phyloP scores from a whole-genome alignment of 2,797 vertebrate genomes.

The Gobionotothen gibberifrons region DNA sequence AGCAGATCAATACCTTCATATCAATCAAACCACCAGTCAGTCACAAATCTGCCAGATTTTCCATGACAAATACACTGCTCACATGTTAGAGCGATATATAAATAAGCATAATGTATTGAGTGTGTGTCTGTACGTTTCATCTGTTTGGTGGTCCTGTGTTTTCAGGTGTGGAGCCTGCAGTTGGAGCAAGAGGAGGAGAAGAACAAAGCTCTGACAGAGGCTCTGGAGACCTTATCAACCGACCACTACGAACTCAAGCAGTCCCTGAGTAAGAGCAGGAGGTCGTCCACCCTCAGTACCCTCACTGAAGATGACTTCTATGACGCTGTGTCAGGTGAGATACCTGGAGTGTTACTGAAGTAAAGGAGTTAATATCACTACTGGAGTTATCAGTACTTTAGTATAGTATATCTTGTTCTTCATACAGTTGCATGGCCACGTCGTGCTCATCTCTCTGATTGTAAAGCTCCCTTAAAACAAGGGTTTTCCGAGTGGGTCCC shows the following conservation, averaged over 20 bases:
- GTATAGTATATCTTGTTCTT: background rate
- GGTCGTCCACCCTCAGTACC: conserved; percentile 81
- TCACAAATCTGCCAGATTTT: conserved; percentile 7
- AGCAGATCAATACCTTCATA: conserved; percentile 30
- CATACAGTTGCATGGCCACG: background rate
- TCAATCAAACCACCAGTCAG: conserved; percentile 32
- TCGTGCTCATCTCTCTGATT: background rate
- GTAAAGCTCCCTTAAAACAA: background rate
- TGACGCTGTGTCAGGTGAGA: conserved; percentile 92
- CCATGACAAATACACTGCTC: background rate
- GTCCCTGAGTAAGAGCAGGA: conserved; percentile 82
- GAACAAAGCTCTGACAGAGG: conserved; percentile 92
- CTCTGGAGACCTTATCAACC: conserved; percentile 89
- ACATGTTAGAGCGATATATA: background rate
- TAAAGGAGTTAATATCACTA: background rate
- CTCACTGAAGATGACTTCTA: conserved; percentile 94
- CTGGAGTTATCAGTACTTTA: background rate
- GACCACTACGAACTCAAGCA: conserved; percentile 90
- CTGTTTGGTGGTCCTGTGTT: conserved; percentile 24
- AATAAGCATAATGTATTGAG: background rate
- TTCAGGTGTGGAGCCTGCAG: conserved; percentile 91
- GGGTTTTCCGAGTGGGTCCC: background rate
- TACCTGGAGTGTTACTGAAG: background rate
- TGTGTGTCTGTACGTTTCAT: conserved; percentile 17
- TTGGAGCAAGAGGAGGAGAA: conserved; percentile 93